Percentiles rank a stretch among this genome's conserved stretches.
Evolutionary conservation across 2,113 vertebrate species (phyloP).

Genomic region (Indicator indicator): DNA sequence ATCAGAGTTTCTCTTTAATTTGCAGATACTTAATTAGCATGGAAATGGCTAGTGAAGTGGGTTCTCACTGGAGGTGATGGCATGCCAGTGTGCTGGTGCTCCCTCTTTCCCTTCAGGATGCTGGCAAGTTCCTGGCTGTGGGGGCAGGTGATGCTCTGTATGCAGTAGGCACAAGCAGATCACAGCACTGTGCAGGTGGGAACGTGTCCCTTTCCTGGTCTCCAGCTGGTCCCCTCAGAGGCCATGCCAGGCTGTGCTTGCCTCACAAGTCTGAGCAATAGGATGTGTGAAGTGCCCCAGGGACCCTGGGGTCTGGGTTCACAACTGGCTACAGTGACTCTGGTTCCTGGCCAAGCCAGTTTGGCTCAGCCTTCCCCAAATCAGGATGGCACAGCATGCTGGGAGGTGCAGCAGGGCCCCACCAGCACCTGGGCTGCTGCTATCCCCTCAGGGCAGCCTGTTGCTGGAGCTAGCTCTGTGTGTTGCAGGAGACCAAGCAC

Average conservation of each 20-base stretch:
- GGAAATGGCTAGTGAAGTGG: slow-evolving; percentile 11
- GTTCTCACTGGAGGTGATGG: not conserved
- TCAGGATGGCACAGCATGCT: accelerated
- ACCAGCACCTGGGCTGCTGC: accelerated
- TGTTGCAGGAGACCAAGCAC: accelerated
- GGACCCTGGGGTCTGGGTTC: not conserved
- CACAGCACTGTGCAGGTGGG: not conserved
- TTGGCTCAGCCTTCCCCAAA: not conserved
- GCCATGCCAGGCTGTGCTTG: not conserved
- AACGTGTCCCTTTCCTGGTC: not conserved
- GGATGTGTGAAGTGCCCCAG: accelerated
- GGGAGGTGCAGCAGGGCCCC: not conserved
- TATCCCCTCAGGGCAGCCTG: accelerated
- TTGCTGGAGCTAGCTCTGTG: accelerated
- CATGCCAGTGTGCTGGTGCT: not conserved
- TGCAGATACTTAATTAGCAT: slow-evolving; percentile 40
- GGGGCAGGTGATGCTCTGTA: not conserved
- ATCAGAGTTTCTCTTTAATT: slow-evolving; percentile 31
- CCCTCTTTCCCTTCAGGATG: not conserved
- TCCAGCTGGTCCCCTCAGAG: not conserved
- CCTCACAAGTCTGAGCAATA: not conserved
- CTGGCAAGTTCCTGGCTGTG: not conserved
- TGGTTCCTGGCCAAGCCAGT: not conserved
- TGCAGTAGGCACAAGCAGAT: not conserved
- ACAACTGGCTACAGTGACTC: not conserved